Base-by-base conservation (phyloP, 2,113 vertebrate genomes). In the Ameiurus melas region DNA sequence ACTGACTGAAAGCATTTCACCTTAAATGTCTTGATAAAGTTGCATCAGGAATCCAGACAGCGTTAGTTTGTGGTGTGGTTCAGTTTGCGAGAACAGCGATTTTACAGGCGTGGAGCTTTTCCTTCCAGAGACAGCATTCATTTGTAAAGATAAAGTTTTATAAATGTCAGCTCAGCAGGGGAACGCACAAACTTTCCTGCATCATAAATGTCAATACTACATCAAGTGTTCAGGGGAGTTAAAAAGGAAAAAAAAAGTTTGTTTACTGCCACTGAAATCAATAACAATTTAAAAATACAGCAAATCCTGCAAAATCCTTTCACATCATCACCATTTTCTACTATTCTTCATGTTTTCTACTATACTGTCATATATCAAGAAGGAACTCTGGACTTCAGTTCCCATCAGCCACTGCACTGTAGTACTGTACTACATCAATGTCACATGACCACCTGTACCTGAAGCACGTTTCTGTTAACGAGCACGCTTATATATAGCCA, bases 101-200 rank as follows among this genome's bases (percentile, higher is more conserved):
- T 25, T 77, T 77, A 53, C 25, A 55, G 5, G 30, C 27, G 0
- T 30, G 27, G 0, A 53, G 47, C 25, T 57, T 81, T 81, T 55
- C 47, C 47, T 19, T 30, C 13, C 47, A 53, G 5, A 79, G 77
- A 30, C 27, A n/a, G 53, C 8, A 57, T 10, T 58, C 16, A 58
- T 81, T 57, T 81, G 17, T 53, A 55, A 60, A 82, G 30, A n/a
- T 53, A 51, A 80, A 80, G 27, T 80, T 33, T 82, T 58, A 22
- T 82, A 58, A 82, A 60, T 82, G 55, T 57, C 78, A 80, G 79
- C 53, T 82, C 53, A 82, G 55, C 12, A 60, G 55, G 30, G 22
- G 79, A 60, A 58, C 7, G 47, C 47, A 30, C 25, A 79, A 55
- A 79, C 77, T 53, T 55, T n/a, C 14, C 77, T 30, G 47, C 58